Percentiles rank a stretch among this genome's conserved stretches.
phyloP scores from a whole-genome alignment of 2,113 vertebrate genomes.

The Pagrus major region DNA sequence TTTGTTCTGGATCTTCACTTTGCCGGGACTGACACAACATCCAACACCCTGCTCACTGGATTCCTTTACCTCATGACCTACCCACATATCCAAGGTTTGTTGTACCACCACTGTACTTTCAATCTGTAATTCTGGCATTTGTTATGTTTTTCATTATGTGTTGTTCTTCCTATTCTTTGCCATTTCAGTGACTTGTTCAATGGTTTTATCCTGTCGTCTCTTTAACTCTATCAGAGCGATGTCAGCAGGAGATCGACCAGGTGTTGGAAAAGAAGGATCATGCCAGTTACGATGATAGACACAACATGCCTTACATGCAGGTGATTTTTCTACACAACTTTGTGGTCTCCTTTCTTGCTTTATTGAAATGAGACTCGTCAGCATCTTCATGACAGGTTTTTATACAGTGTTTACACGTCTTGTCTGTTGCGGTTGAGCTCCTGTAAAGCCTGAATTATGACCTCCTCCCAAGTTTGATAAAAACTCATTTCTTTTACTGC shows the following conservation, averaged over 20 bases:
- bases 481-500: not conserved
- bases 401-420: too few relatives aligned
- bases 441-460: not conserved
- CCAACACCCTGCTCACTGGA: slow-evolving; percentile 3
- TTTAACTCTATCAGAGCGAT: not conserved
- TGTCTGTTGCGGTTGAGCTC: not conserved
- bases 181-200: not conserved
- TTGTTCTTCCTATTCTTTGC: not conserved
- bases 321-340: not conserved
- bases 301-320: slow-evolving; percentile 17
- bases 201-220: not conserved
- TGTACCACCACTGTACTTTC: not conserved
- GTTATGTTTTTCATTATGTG: not conserved
- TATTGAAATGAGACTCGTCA: not conserved
- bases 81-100: not conserved
- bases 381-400: not conserved
- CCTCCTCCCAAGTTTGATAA: not conserved
- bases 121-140: not conserved
- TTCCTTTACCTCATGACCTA: slow-evolving; percentile 11
- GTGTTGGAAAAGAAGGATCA: slow-evolving; percentile 2
- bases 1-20: not conserved
- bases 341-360: not conserved
- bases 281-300: not conserved
- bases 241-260: slow-evolving; percentile 12
- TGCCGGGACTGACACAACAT: slow-evolving; percentile 2